Evolutionary conservation across 2,888 invertebrate species (phyloP), one percentile per base, ranked within the genome.

Genomic region (Euplexia lucipara): DNA sequence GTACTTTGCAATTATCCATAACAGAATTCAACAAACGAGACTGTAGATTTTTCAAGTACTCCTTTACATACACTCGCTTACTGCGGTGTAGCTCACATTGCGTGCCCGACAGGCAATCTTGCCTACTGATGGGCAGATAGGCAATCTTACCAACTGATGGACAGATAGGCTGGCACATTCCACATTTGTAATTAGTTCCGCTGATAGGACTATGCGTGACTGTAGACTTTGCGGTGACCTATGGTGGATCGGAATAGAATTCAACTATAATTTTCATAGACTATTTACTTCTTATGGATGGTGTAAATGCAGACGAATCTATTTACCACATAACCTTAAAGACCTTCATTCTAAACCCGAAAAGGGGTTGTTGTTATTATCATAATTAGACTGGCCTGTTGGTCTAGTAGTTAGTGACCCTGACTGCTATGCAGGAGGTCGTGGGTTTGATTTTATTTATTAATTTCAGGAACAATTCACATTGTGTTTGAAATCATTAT

Each of bases 21-120:
- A 48, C 10, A 35, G 44, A 72, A 73, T 26, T 32, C 42, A n/a
- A 51, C n/a, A n/a, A n/a, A n/a, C n/a, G n/a, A n/a, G n/a, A n/a
- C n/a, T n/a, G n/a, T n/a, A n/a, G n/a, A n/a, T n/a, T n/a, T n/a
- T n/a, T n/a, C n/a, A n/a, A 59, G 1, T 64, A 35, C 8, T 5
- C 30, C 4, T 18, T n/a, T 8, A 45, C 54, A 45, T 20, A 69
- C 44, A 39, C 41, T 32, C 30, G 18, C 44, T n/a, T 51, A 44
- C 56, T 51, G 49, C 26, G 51, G 51, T 34, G 9, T 53, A 53
- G 44, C 35, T 47, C 39, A 49, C 41, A 32, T 78, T 48, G 75
- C 81, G 67, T 80, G 78, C 35, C 8, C 26, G 73, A 65, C 70
- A 70, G 62, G 59, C 59, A 76, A 78, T 77, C 75, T 42, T 37